Base-by-base conservation (phyloP, 2,113 vertebrate genomes). In the Canis aureus region DNA sequence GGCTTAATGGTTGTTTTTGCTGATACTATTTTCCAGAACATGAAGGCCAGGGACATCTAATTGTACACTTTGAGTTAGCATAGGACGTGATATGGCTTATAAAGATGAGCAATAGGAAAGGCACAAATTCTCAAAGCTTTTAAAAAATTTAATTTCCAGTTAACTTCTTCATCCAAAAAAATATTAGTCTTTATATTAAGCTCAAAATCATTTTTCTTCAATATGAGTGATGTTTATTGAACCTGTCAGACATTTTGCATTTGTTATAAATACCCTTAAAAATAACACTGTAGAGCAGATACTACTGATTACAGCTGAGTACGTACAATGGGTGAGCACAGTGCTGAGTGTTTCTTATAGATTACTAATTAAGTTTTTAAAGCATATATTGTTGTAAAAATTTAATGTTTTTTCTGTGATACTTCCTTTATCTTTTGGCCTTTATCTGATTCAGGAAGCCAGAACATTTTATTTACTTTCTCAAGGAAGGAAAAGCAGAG, bases 11-110 rank as follows among this genome's bases (percentile, higher is more conserved):
- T 11, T 71, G 67, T 32, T 78, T 98, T 92, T 98, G 79, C 66
- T 97, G 89, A 96, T 96, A 71, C 16, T 11, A 29, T 98, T 97
- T 97, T 92, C 49, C 62, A 85, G 22, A 93, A 23, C 60, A 69
- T 27, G 49, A 92, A 89, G 29, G 25, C 5, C 32, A 55, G 19
- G 32, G 84, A 81, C 76, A 84, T 27, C 11, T 13, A 64, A 67
- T 25, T 11, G 1, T 71, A n/a, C n/a, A 32, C 12, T 82, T 89
- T 60, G 85, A 92, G 12, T 91, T 92, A 92, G 27, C 38, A 23
- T 29, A 73, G 11, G 20, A 92, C 94, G 13, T 94, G 20, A 92
- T 96, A 17, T 90, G 49, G 22, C 53, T 97, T 82, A 83, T 20
- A 86, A 73, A 85, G 90, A 79, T 60, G 19, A 90, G 23, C 25